Base-by-base conservation (phyloP, 2,888 invertebrate genomes). In the Euplexia lucipara region DNA sequence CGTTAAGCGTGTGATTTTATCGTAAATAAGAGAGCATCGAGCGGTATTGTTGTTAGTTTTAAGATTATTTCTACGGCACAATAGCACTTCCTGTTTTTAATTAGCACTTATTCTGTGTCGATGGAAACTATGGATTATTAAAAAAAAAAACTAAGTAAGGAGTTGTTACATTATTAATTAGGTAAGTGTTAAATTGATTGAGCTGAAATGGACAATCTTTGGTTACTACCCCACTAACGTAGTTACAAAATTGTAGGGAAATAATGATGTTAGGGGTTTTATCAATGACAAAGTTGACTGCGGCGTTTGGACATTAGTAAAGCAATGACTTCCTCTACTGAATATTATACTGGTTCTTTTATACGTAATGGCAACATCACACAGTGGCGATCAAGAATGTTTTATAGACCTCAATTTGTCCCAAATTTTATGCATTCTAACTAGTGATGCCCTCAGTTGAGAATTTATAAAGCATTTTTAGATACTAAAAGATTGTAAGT, bases 21-120 rank as follows among this genome's bases (percentile, higher is more conserved):
- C 91, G 90, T 93, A 93, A 92, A 71, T 95, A 95, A 94, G 95
- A 91, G 92, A 94, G 90, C 94, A 94, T 95, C 93, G 92, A 92
- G 92, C 93, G 94, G 94, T 92, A 91, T 95, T 95, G 95, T 95
- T 95, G 95, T 94, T 95, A 95, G 93, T 92, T 92, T 82, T 95
- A 95, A 95, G 81, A 94, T 87, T 88, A 86, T 92, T 94, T 94
- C 94, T 94, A 94, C 95, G 95, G 94, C 95, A 95, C 95, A 94
- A 92, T 90, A 91, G 95, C 95, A 95, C 95, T 95, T 94, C 95
- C 95, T 95, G 95, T 95, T 95, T 93, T 95, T 94, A 92, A 94
- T 94, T 95, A 94, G 95, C 95, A 95, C 95, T 94, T 94, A 95
- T 95, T 95, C 93, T 94, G 95, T 95, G 95, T 95, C 95, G 95